Conservation (phyloP, 2,888 invertebrate species). For the Spodoptera littoralis region DNA sequence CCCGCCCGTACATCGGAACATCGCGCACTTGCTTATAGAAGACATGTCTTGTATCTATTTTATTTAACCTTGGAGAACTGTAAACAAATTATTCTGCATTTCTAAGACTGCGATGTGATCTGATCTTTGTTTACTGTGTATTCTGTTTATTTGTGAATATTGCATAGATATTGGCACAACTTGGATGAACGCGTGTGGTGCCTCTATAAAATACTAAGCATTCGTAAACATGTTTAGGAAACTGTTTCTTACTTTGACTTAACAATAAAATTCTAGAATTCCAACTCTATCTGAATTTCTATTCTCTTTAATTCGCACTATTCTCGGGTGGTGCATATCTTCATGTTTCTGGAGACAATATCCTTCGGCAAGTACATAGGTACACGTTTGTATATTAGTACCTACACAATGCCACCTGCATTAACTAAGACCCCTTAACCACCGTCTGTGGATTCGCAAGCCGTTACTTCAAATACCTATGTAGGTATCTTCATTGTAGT, state of each 20-base stretch:
- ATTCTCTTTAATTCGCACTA: too few species aligned
- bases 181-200: too few species aligned
- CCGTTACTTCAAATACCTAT: constrained; percentile 5
- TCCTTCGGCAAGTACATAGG: not conserved
- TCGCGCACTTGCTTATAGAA: constrained; percentile 63
- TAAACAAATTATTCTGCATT: constrained; percentile 43
- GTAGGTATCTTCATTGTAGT: constrained; percentile 16
- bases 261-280: too few species aligned
- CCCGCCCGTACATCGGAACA: constrained; percentile 72
- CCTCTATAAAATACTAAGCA: too few species aligned
- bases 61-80: constrained; percentile 71
- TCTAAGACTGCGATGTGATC: constrained; percentile 20
- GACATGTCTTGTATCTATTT: constrained; percentile 61
- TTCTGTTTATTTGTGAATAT: not conserved
- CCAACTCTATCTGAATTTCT: too few species aligned
- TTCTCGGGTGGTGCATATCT: too few species aligned
- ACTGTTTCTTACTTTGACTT: too few species aligned
- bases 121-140: not conserved
- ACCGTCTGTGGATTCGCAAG: constrained; percentile 31
- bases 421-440: constrained; percentile 25
- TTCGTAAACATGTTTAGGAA: too few species aligned
- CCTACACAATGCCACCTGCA: constrained; percentile 31
- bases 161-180: too few species aligned
- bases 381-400: constrained; percentile 12
- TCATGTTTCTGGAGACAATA: too few species aligned